Conservation (phyloP, 2,113 vertebrate genomes). For the Asarcornis scutulata region DNA sequence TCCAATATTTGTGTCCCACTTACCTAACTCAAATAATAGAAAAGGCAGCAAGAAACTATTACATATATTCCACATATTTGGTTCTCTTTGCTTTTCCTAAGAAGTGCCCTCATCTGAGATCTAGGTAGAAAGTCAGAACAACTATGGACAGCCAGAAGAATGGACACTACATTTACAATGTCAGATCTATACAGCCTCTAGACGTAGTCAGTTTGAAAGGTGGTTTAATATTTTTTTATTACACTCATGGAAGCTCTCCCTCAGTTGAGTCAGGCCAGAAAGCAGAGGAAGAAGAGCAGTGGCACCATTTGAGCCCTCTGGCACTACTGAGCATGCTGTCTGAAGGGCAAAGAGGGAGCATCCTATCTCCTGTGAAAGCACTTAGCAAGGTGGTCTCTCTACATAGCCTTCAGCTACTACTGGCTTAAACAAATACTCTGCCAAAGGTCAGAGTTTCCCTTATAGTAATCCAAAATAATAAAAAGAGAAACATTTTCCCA, state of each 20-base stretch:
- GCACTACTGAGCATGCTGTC: not conserved
- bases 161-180: not conserved
- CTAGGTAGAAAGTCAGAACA: not conserved
- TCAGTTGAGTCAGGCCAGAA: not conserved
- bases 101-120: not conserved
- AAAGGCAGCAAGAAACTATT: not conserved
- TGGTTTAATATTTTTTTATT: not conserved
- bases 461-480: not conserved
- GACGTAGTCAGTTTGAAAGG: not conserved
- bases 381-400: not conserved
- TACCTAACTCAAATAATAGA: not conserved
- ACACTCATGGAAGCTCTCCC: not conserved
- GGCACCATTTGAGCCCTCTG: not conserved
- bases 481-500: conserved; percentile 2
- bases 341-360: not conserved
- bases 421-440: not conserved
- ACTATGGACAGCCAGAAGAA: not conserved
- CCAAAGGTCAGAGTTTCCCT: not conserved
- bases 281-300: not conserved
- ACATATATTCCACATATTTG: not conserved
- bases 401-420: not conserved
- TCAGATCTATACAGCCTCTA: not conserved
- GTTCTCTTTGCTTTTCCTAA: not conserved
- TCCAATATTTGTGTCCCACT: not conserved
- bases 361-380: not conserved